A percentile compares a stretch with the other conserved stretches of the same genome.
phyloP scores from a whole-genome alignment of 2,888 invertebrate species.

The Protodeltote pygarga region DNA sequence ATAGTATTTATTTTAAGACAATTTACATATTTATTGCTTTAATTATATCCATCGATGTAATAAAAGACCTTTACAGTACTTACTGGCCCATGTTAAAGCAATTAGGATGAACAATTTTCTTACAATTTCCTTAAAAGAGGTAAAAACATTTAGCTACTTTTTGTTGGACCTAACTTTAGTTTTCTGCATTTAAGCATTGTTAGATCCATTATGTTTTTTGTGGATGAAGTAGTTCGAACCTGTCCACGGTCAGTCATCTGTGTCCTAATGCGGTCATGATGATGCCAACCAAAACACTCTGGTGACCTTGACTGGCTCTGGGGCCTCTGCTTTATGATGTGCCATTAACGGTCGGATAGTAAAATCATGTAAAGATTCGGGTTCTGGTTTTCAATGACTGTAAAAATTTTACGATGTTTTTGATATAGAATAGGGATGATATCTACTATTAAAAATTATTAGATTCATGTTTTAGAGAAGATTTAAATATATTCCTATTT shows the following conservation, averaged over 20 bases:
- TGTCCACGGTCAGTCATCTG: constrained; percentile 60
- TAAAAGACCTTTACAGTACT: neutral
- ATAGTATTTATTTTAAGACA: too few species aligned
- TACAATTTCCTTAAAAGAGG: neutral
- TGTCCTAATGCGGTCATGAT: constrained; percentile 65
- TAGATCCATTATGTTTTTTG: constrained; percentile 26
- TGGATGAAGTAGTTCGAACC: constrained; percentile 32
- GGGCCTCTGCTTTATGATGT: constrained; percentile 56
- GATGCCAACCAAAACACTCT: constrained; percentile 67
- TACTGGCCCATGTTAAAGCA: neutral
- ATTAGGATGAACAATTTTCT: neutral
- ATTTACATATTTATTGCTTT: too few species aligned
- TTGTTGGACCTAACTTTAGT: constrained; percentile 4
- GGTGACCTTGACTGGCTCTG: constrained; percentile 66
- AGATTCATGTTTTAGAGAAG: too few species aligned
- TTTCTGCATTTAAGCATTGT: constrained; percentile 13
- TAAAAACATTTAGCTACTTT: constrained; percentile 17
- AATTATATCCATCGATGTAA: too few species aligned
- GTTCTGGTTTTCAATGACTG: constrained; percentile 30
- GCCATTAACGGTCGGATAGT: constrained; percentile 38
- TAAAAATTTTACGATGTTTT: constrained; percentile 27
- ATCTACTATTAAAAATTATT: too few species aligned
- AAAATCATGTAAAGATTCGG: constrained; percentile 23
- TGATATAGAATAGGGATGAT: neutral
- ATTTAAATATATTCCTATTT: too few species aligned